Percentiles rank a stretch among this genome's conserved stretches.
Evolutionary conservation across 1,140 invertebrate genomes (phyloP).

Genomic region (Mesaphorura yosii): DNA sequence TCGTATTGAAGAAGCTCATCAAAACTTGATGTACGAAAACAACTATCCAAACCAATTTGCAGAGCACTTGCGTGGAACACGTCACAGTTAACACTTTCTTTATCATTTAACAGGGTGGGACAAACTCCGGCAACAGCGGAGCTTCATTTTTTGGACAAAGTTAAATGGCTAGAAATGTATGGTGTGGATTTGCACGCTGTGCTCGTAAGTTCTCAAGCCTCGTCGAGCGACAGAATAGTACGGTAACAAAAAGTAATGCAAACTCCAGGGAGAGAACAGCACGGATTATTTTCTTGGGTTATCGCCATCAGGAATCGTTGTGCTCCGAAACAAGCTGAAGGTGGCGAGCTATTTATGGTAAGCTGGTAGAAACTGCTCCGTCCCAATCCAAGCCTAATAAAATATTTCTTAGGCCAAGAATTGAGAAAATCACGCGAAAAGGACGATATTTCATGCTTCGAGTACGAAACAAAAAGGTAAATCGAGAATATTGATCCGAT

Average conservation of each 20-base stretch:
- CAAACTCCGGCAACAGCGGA: constrained; percentile 58
- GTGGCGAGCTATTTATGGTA: constrained; percentile 98
- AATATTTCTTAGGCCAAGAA: constrained; percentile 56
- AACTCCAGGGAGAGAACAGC: constrained; percentile 87
- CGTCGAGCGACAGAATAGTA: background rate
- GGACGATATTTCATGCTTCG: constrained; percentile 90
- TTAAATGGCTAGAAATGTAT: constrained; percentile 72
- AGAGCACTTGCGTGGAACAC: no score
- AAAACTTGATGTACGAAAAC: constrained; percentile 60
- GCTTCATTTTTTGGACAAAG: constrained; percentile 62
- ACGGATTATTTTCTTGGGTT: constrained; percentile 93
- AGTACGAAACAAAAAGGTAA: constrained; percentile 50
- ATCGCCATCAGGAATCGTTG: constrained; percentile 92
- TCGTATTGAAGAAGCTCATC: constrained; percentile 77
- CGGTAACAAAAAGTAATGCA: no score
- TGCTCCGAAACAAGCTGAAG: constrained; percentile 88
- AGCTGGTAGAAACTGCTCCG: constrained; percentile 12
- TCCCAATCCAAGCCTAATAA: constrained; percentile 2
- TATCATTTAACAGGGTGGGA: constrained; percentile 51
- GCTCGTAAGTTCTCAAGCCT: constrained; percentile 44
- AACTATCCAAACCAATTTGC: no score
- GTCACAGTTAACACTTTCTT: constrained; percentile 9
- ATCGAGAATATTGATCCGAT: background rate
- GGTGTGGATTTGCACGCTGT: constrained; percentile 69
- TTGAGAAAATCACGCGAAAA: constrained; percentile 91